phyloP scores from a whole-genome alignment of 2,888 invertebrate genomes.

The Shargacucullia verbasci region DNA sequence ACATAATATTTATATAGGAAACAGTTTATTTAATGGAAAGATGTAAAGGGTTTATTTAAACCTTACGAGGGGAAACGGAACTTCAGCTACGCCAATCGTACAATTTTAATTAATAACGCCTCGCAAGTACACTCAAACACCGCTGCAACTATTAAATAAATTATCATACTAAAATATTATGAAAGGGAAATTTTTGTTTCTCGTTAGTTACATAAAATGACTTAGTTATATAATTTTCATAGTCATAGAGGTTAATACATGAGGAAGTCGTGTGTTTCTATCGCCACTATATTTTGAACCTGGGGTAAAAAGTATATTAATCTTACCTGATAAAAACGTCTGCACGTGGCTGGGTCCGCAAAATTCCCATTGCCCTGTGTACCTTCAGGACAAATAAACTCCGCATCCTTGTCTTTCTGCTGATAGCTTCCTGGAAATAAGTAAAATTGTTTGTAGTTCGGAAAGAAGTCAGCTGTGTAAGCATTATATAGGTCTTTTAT shows the following conservation, averaged over 20 bases:
- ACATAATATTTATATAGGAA: constrained; percentile 36
- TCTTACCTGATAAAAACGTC: constrained; percentile 96
- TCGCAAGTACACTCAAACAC: constrained; percentile 8
- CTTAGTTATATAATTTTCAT: not conserved
- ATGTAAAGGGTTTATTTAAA: constrained; percentile 33
- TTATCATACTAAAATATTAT: constrained; percentile 30
- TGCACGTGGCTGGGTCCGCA: constrained; percentile 96
- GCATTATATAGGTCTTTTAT: constrained; percentile 27
- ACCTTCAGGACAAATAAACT: constrained; percentile 94
- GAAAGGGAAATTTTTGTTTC: constrained; percentile 8
- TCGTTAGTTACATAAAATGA: constrained; percentile 11
- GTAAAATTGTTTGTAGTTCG: constrained; percentile 25
- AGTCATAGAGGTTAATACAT: too few species aligned
- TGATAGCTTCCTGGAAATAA: constrained; percentile 79
- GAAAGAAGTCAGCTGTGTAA: constrained; percentile 9
- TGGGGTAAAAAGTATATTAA: not conserved
- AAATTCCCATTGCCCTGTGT: constrained; percentile 95
- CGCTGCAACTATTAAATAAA: constrained; percentile 8
- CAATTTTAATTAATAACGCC: constrained; percentile 23
- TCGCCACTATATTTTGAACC: not conserved
- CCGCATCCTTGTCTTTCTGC: constrained; percentile 87
- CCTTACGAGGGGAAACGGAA: constrained; percentile 26
- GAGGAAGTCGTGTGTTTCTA: too few species aligned
- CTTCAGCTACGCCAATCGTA: constrained; percentile 27
- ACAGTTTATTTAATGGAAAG: constrained; percentile 33